Conservation (phyloP, 2,888 invertebrate genomes). For the Cephonodes hylas region DNA sequence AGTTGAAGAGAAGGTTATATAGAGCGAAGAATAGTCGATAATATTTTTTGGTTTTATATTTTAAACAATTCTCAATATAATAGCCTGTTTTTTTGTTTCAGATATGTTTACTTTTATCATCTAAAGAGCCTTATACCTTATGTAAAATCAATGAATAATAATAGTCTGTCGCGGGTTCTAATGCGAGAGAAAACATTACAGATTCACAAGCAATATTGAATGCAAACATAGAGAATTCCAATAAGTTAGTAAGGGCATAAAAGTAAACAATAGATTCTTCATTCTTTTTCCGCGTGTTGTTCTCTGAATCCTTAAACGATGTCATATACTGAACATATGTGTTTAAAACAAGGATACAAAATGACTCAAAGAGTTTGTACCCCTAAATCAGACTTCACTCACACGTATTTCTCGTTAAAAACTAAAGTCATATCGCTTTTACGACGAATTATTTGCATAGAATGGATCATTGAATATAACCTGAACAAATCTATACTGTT, state of each 20-base stretch:
- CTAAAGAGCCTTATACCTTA: too few species aligned
- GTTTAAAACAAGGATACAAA: neutral
- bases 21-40: neutral
- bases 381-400: slow-evolving; percentile 8
- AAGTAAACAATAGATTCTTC: neutral
- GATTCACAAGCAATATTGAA: too few species aligned
- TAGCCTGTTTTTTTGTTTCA: too few species aligned
- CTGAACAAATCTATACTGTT: slow-evolving; percentile 25
- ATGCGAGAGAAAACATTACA: too few species aligned
- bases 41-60: neutral
- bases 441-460: slow-evolving; percentile 52
- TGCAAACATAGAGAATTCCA: too few species aligned
- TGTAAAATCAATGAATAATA: too few species aligned
- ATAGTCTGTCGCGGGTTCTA: too few species aligned
- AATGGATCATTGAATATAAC: slow-evolving; percentile 45
- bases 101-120: too few species aligned
- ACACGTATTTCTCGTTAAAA: slow-evolving; percentile 12
- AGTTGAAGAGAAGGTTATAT: neutral
- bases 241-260: neutral
- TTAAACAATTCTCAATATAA: too few species aligned
- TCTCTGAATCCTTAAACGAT: neutral
- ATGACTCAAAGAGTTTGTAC: neutral
- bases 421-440: slow-evolving; percentile 10
- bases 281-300: neutral
- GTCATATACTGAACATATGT: neutral